Evolutionary conservation across 1,140 invertebrate genomes (phyloP), one percentile per base, ranked within the genome.

Genomic region (Drosophila santomea): DNA sequence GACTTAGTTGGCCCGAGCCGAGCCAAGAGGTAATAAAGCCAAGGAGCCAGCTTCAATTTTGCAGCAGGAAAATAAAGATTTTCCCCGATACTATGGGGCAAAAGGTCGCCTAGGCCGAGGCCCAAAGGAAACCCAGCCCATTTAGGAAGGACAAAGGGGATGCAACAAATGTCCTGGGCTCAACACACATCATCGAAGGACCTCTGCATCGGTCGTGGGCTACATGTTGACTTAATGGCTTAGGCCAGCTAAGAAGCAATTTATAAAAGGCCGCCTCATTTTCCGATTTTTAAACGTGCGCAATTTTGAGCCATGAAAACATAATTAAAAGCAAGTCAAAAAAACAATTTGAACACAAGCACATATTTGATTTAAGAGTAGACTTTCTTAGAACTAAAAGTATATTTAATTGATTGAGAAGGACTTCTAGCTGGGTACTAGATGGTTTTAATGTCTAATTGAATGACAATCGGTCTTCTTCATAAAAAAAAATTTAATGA

Each of bases 31-130:
- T 57, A 66, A 57, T 79, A 76, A 81, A 73, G 78, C 81, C 47
- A 58, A 43, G 50, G 56, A 43, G 57, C 45, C 50, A 61, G 77
- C 75, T 81, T 88, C 66, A 78, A 79, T 78, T 78, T 82, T 47
- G 50, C 64, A 75, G 62, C 58, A 76, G 69, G 79, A 78, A 74
- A 68, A 60, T 78, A 47, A 67, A 79, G 64, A 71, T 75, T 88
- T 75, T 68, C 20, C 43, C 58, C 66, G 77, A 73, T 76, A 73
- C 68, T 66, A 55, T 17, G 47, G 54, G 55, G 45, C 52, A 63
- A 80, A 82, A 82, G 82, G 75, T 88, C 75, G 36, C 45, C 66
- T 45, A 23, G 52, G 48, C 62, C 15, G 73, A 23, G 72, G 39
- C 38, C 12, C 17, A 51, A 41, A 36, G 60, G 28, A 17, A 47